Evolutionary conservation across 2,113 vertebrate species (phyloP).

Genomic region (Phocoena phocoena): DNA sequence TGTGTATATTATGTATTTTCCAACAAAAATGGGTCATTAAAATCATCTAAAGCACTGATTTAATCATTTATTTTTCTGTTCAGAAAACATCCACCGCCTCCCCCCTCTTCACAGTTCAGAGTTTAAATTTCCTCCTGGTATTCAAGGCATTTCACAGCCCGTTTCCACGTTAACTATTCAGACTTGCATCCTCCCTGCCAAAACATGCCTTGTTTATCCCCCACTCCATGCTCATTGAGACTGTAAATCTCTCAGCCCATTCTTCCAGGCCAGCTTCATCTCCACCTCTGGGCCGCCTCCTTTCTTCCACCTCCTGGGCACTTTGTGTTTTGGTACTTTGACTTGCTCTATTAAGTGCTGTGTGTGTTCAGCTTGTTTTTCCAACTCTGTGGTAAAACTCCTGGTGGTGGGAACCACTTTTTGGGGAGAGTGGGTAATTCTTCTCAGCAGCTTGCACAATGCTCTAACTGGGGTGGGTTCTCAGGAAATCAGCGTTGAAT

Average conservation of each 20-base stretch:
- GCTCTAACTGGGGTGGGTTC: not conserved
- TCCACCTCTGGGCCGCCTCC: not conserved
- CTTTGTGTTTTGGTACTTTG: not conserved
- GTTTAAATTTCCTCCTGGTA: constrained; percentile 65
- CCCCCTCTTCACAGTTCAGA: constrained; percentile 9
- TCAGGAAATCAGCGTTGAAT: not conserved
- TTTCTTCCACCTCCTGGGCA: not conserved
- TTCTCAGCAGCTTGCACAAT: not conserved
- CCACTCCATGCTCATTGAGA: not conserved
- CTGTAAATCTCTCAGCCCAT: not conserved
- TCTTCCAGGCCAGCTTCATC: constrained; percentile 1
- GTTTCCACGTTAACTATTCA: not conserved
- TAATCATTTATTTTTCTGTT: constrained; percentile 14
- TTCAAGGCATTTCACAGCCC: constrained; percentile 24
- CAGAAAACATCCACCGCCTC: constrained; percentile 15
- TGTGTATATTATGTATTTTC: not conserved
- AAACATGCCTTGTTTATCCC: constrained; percentile 59
- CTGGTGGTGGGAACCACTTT: not conserved
- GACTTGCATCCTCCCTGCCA: constrained; percentile 62
- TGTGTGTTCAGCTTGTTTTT: not conserved
- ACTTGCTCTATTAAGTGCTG: not conserved
- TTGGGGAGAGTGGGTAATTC: not conserved
- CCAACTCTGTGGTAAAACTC: not conserved
- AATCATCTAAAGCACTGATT: not conserved
- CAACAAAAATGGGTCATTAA: not conserved